phyloP scores from a whole-genome alignment of 92 coral and sea anemone genomes.

The Parazoanthus darwini region DNA sequence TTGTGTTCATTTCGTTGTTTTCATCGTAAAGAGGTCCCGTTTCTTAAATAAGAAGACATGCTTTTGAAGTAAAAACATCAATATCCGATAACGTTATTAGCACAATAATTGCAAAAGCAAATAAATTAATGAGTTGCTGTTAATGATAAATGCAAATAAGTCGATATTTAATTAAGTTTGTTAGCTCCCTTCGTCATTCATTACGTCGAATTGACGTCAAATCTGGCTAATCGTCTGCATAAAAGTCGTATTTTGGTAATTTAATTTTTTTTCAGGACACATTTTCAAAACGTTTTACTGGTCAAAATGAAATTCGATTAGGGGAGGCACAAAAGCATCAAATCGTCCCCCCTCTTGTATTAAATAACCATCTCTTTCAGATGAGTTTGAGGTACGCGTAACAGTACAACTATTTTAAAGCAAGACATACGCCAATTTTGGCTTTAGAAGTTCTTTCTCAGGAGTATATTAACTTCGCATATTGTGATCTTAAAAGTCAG shows the following conservation, averaged over 20 bases:
- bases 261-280: background rate
- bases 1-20: no score
- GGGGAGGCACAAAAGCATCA: no score
- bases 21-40: background rate
- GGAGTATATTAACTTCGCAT: no score
- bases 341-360: no score
- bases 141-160: slow-evolving; percentile 33
- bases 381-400: no score
- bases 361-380: no score
- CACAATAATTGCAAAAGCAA: background rate
- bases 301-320: no score
- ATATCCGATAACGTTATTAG: background rate
- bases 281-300: background rate
- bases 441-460: no score
- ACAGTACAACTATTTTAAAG: no score
- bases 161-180: background rate
- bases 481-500: no score
- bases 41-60: background rate
- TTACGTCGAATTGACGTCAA: background rate
- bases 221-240: background rate
- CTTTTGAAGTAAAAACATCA: background rate
- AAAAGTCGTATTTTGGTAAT: background rate
- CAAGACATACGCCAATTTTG: no score
- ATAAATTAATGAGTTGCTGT: background rate
- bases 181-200: background rate